These are phyloP conservation scores for Syngnathus floridae DNA, from an alignment of 2,113 vertebrate species.

Conservation along the genomic window DNA sequence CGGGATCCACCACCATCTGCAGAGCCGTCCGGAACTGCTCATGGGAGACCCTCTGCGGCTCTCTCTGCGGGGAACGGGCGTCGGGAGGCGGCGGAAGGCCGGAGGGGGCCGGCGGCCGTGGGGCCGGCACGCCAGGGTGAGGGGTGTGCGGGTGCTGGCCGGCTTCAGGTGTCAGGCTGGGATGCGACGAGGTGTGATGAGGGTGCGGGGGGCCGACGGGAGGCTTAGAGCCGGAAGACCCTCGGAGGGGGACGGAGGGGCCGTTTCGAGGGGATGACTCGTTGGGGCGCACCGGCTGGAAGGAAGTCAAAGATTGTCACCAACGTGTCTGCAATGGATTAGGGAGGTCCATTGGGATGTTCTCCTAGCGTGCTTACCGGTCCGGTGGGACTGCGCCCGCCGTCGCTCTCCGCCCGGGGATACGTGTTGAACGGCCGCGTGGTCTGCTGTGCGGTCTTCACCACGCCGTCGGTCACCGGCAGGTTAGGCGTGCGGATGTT, in stretches of 20 bases:
- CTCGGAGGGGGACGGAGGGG: constrained; percentile 51
- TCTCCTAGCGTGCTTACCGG: constrained; percentile 71
- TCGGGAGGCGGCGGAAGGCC: constrained; percentile 32
- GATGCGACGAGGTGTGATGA: constrained; percentile 70
- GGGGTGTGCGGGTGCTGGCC: constrained; percentile 62
- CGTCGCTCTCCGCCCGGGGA: constrained; percentile 81
- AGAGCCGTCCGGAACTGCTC: constrained; percentile 89
- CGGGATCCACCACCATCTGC: constrained; percentile 90
- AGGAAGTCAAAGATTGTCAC: background rate
- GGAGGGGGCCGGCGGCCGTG: constrained; percentile 20
- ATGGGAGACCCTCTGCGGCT: constrained; percentile 87
- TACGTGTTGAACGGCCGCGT: constrained; percentile 89
- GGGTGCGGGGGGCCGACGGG: constrained; percentile 55
- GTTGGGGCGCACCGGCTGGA: constrained; percentile 60
- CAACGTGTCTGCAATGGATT: background rate
- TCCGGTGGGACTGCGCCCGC: constrained; percentile 64
- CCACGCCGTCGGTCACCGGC: constrained; percentile 64
- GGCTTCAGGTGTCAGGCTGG: constrained; percentile 52
- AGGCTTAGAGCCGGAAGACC: constrained; percentile 48
- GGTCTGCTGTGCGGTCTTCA: constrained; percentile 73
- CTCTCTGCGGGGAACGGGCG: constrained; percentile 75
- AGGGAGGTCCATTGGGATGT: background rate
- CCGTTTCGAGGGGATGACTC: constrained; percentile 72
- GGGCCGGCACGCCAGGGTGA: constrained; percentile 58
- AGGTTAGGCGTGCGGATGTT: constrained; percentile 79